These are phyloP conservation scores for Diachrysia chrysitis DNA, from an alignment of 2,888 invertebrate genomes.

Conservation along the genomic window DNA sequence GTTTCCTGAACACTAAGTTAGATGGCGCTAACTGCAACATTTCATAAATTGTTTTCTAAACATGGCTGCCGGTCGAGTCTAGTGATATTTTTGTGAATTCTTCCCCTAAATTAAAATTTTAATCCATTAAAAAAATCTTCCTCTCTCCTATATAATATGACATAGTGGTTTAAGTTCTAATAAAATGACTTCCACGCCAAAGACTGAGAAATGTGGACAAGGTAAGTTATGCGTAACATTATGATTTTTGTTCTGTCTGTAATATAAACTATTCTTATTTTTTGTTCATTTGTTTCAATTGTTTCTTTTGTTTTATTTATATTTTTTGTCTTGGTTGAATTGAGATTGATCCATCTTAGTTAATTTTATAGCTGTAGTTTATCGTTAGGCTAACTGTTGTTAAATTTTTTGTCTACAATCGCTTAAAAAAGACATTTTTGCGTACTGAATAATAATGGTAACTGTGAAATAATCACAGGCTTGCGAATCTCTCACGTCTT, in stretches of 20 bases:
- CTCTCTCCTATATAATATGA: constrained; percentile 77
- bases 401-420: background rate
- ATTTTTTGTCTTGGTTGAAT: constrained; percentile 41
- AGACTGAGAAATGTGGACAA: constrained; percentile 86
- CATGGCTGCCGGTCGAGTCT: constrained; percentile 87
- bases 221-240: constrained; percentile 79
- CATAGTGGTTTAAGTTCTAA: constrained; percentile 72
- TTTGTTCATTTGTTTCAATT: constrained; percentile 52
- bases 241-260: constrained; percentile 48
- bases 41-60: constrained; percentile 74
- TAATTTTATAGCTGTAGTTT: constrained; percentile 9
- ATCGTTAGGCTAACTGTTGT: background rate
- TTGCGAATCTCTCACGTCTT: background rate
- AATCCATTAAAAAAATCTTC: constrained; percentile 58
- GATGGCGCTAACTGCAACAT: constrained; percentile 59
- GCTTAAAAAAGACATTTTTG: background rate
- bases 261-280: constrained; percentile 36
- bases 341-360: constrained; percentile 13
- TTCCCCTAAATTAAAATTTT: constrained; percentile 64
- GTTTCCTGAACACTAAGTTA: constrained; percentile 20
- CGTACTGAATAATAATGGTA: constrained; percentile 2
- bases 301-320: constrained; percentile 52
- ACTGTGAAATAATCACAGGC: background rate
- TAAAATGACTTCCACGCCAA: constrained; percentile 87
- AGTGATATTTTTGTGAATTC: constrained; percentile 79